Conservation (phyloP, 2,888 invertebrate genomes). For the Tridacna crocea region DNA sequence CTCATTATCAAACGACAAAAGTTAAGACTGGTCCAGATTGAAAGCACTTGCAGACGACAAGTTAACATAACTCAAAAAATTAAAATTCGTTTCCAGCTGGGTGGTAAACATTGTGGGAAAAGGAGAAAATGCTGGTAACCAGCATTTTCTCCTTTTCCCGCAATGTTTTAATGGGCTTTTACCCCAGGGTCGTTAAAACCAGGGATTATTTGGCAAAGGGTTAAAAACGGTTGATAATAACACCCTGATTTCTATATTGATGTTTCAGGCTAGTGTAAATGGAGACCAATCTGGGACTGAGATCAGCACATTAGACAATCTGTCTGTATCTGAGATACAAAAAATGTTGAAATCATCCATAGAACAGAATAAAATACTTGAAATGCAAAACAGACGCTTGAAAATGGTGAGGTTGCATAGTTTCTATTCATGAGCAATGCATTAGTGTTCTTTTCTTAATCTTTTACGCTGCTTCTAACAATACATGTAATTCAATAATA, state of each 20-base stretch:
- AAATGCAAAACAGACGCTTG: conserved; percentile 45
- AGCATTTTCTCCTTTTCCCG: not conserved
- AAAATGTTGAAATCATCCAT: conserved; percentile 38
- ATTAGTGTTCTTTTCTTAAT: not conserved
- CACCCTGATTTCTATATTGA: not conserved
- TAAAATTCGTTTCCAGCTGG: not conserved
- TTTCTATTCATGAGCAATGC: not conserved
- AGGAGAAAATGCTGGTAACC: not conserved
- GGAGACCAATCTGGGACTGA: conserved; percentile 14
- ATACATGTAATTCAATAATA: no score
- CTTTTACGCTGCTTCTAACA: not conserved
- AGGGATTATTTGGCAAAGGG: no score
- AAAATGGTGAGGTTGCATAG: conserved; percentile 36
- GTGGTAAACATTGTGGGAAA: not conserved
- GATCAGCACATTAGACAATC: not conserved
- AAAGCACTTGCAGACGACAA: no score
- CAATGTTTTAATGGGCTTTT: not conserved
- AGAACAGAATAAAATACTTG: conserved; percentile 47
- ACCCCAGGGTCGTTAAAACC: not conserved
- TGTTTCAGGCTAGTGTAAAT: not conserved
- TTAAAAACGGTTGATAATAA: not conserved
- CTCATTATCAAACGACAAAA: no score
- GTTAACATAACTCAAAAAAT: no score
- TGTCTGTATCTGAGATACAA: conserved; percentile 9
- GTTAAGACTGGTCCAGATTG: no score